Base-by-base conservation (phyloP, 2,888 invertebrate species). In the Steinernema carpocapsae region DNA sequence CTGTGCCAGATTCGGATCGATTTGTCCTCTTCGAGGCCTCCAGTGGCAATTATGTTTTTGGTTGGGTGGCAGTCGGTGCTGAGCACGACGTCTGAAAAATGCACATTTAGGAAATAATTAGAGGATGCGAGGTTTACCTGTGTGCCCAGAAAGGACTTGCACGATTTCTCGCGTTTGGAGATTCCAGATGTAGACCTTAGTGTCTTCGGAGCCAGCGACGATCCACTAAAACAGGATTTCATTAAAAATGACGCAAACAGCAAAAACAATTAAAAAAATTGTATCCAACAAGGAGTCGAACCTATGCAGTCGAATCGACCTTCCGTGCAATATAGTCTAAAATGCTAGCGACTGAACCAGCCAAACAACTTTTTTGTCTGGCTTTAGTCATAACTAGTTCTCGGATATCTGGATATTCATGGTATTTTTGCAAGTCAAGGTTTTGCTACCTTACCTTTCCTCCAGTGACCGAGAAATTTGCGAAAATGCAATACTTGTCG, bases 51-150 rank as follows among this genome's bases (percentile, higher is more conserved):
- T 79, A 99, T 96, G 89, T 99, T 99, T 89, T 97, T 95, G 70
- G 95, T 95, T 76, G 99, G 99, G 89, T 99, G 99, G 89, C 99
- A 99, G 2, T 97, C 96, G 26, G 97, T 99, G 88, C 97, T 97
- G 29, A 99, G 90, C 12, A 99, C 99, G 14, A 93, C 93, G 89
- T 93, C 93, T 92, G 87, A 74, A 83, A 56, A 52, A 51, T n/a
- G n/a, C 4, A 37, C 3, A 37, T 37, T 37, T 51, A 12, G 29
- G 4, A 0, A 52, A 77, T 24, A 46, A 76, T 19, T 17, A 22
- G 4, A 22, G 7, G 7, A 6, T 26, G n/a, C 17, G 4, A 19
- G 14, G n/a, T 73, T 59, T 80, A 92, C 97, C 96, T 80, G 95
- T 94, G 88, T 99, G 97, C 0, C 97, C 97, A 85, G 94, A 93